These are phyloP conservation scores for Tetranychus urticae DNA, from an alignment of 1,140 invertebrate species.

Conservation along the genomic window DNA sequence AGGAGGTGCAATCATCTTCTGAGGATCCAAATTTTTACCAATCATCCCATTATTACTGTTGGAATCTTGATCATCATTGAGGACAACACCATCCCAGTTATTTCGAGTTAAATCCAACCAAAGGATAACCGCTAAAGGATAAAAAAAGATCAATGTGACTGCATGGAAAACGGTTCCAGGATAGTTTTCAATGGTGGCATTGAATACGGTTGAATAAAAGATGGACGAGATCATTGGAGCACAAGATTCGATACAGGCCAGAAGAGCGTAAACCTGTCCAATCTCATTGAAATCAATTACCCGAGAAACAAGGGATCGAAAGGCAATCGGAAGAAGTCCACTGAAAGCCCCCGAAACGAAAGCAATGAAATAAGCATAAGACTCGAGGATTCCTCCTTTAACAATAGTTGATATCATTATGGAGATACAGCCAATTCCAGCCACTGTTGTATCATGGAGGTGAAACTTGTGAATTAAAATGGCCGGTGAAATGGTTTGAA, in stretches of 20 bases:
- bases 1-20: too few relatives aligned
- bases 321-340: neutral
- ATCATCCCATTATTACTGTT: too few relatives aligned
- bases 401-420: neutral
- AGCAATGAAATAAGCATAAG: constrained; percentile 1
- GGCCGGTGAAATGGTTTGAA: neutral
- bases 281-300: constrained; percentile 2
- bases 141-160: constrained; percentile 1
- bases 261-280: constrained; percentile 4
- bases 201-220: constrained; percentile 4
- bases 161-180: constrained; percentile 2
- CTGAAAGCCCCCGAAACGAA: constrained; percentile 1
- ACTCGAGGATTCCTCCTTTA: constrained; percentile 1
- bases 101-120: neutral
- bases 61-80: too few relatives aligned
- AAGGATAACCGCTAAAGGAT: constrained; percentile 1
- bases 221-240: constrained; percentile 2
- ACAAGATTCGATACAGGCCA: constrained; percentile 2
- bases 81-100: too few relatives aligned
- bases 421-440: constrained; percentile 2
- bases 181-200: constrained; percentile 3
- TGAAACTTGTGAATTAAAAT: constrained; percentile 3
- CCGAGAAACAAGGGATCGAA: constrained; percentile 4
- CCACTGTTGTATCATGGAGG: neutral
- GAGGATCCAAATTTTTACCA: too few relatives aligned